Evolutionary conservation across 2,113 vertebrate species (phyloP).

Genomic region (Callionymus lyra): DNA sequence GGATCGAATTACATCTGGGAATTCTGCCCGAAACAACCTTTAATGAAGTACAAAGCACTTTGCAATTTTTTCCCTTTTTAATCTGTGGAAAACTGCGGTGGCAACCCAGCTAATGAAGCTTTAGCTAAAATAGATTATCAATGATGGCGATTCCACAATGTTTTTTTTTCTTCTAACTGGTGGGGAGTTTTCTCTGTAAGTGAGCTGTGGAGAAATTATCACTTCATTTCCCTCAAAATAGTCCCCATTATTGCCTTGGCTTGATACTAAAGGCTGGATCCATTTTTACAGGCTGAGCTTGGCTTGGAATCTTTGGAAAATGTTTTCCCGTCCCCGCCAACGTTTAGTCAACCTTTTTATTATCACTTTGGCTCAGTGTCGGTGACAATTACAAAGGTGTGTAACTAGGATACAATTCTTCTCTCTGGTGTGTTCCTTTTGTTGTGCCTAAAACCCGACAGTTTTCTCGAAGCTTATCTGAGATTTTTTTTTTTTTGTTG

Average conservation of each 20-base stretch:
- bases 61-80: too few relatives aligned
- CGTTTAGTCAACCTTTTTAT: slow-evolving; percentile 39
- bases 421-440: slow-evolving; percentile 15
- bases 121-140: too few relatives aligned
- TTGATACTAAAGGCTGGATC: slow-evolving; percentile 54
- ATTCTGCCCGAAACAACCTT: too few relatives aligned
- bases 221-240: slow-evolving; percentile 8
- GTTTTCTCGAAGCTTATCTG: slow-evolving; percentile 15
- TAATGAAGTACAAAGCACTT: too few relatives aligned
- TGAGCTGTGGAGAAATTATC: slow-evolving; percentile 18
- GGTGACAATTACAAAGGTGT: slow-evolving; percentile 42
- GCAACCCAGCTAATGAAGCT: too few relatives aligned
- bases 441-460: slow-evolving; percentile 16
- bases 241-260: slow-evolving; percentile 22
- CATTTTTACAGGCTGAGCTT: slow-evolving; percentile 17
- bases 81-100: too few relatives aligned
- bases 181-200: too few relatives aligned
- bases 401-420: slow-evolving; percentile 30
- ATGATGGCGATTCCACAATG: too few relatives aligned
- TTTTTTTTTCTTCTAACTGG: too few relatives aligned
- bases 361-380: slow-evolving; percentile 37
- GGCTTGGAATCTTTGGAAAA: neutral
- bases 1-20: too few relatives aligned
- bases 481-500: slow-evolving; percentile 13
- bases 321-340: slow-evolving; percentile 11